These are phyloP conservation scores for Elaphurus davidianus DNA, from an alignment of 2,113 vertebrate species.

Conservation along the genomic window DNA sequence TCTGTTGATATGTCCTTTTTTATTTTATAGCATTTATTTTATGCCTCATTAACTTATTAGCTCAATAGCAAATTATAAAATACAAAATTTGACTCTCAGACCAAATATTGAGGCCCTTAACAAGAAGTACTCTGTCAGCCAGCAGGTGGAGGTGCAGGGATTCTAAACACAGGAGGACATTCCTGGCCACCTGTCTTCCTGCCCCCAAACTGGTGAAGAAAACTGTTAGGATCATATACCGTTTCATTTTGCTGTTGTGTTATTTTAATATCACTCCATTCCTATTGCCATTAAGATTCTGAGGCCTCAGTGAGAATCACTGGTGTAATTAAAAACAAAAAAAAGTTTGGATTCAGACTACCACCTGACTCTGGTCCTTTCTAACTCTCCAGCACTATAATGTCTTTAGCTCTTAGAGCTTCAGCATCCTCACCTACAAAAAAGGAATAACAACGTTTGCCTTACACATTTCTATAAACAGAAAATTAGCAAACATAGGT, in stretches of 20 bases:
- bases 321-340: conserved; percentile 4
- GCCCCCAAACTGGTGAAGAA: not conserved
- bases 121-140: conserved; percentile 1
- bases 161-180: conserved; percentile 5
- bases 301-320: not conserved
- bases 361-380: not conserved
- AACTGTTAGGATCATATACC: not conserved
- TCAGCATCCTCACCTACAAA: not conserved
- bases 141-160: conserved; percentile 40
- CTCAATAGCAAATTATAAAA: not conserved
- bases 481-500: conserved; percentile 1
- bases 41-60: not conserved
- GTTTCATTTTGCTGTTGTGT: not conserved
- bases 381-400: not conserved
- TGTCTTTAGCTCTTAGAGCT: not conserved
- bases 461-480: not conserved
- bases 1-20: not conserved
- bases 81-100: not conserved
- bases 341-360: conserved; percentile 7
- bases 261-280: not conserved
- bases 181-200: not conserved
- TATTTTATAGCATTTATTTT: not conserved
- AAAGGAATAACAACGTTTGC: not conserved
- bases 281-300: not conserved
- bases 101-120: conserved; percentile 4